These are phyloP conservation scores for Harpalus rufipes DNA, from an alignment of 2,888 invertebrate species.

Conservation along the genomic window DNA sequence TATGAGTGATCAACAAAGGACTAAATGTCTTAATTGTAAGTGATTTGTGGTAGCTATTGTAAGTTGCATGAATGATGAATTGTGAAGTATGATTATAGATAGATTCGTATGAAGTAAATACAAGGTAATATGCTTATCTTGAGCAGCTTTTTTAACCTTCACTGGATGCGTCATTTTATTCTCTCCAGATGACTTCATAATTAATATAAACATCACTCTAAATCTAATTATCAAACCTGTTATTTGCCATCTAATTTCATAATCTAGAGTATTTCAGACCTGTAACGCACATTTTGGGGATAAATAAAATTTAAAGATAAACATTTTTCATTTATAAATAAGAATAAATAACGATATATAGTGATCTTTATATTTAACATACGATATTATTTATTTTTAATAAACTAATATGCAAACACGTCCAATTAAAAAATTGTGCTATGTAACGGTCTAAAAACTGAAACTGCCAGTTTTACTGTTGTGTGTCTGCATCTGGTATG, in stretches of 20 bases:
- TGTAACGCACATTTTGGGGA: constrained; percentile 52
- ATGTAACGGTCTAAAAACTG: constrained; percentile 63
- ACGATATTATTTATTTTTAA: constrained; percentile 60
- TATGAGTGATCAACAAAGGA: constrained; percentile 12
- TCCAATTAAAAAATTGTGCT: constrained; percentile 63
- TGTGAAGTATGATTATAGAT: not conserved
- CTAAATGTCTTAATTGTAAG: constrained; percentile 1
- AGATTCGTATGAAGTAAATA: constrained; percentile 47
- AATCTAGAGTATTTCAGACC: constrained; percentile 52
- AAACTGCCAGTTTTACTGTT: constrained; percentile 65
- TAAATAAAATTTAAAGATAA: constrained; percentile 41
- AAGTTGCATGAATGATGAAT: constrained; percentile 20
- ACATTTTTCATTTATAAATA: constrained; percentile 60
- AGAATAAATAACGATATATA: constrained; percentile 53
- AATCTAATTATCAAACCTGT: constrained; percentile 34
- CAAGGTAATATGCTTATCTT: constrained; percentile 63
- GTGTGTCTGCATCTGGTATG: constrained; percentile 61
- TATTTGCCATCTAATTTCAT: constrained; percentile 35
- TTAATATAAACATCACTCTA: constrained; percentile 30
- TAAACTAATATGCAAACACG: constrained; percentile 61
- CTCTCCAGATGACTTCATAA: constrained; percentile 51
- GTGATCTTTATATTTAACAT: constrained; percentile 61
- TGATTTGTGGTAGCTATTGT: constrained; percentile 33
- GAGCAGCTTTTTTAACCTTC: constrained; percentile 65
- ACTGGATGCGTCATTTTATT: constrained; percentile 58